Evolutionary conservation across 2,888 invertebrate genomes (phyloP).

Genomic region (Cryptocephalus primarius): DNA sequence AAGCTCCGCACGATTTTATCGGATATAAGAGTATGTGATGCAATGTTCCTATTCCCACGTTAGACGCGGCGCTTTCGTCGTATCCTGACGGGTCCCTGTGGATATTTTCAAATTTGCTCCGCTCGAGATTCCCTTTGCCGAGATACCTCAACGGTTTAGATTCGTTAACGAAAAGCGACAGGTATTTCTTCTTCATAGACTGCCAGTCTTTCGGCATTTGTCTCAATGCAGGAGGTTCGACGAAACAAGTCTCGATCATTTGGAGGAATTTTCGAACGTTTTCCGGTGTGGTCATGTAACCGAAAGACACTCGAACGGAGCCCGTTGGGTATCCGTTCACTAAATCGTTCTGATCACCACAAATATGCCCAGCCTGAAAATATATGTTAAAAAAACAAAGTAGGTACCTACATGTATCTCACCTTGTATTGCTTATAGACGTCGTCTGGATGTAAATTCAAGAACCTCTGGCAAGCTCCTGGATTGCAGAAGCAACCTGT

Average conservation of each 20-base stretch:
- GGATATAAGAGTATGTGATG: slow-evolving; percentile 60
- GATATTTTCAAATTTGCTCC: background rate
- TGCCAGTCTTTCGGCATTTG: slow-evolving; percentile 17
- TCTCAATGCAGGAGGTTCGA: slow-evolving; percentile 39
- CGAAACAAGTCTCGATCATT: slow-evolving; percentile 69
- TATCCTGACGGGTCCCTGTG: background rate
- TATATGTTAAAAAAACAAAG: background rate
- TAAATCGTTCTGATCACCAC: slow-evolving; percentile 81
- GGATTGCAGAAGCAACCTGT: slow-evolving; percentile 97
- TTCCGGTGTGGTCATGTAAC: slow-evolving; percentile 69
- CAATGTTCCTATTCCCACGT: slow-evolving; percentile 15
- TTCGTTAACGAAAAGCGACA: background rate
- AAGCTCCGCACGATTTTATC: slow-evolving; percentile 82
- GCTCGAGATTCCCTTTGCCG: background rate
- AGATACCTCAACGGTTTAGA: background rate
- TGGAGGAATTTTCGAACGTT: slow-evolving; percentile 61
- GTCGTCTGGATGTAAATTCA: slow-evolving; percentile 56
- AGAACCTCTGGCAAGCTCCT: slow-evolving; percentile 80
- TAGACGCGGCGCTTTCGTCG: too few relatives aligned
- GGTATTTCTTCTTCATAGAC: slow-evolving; percentile 3
- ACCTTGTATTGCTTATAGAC: slow-evolving; percentile 67
- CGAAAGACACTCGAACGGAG: slow-evolving; percentile 84
- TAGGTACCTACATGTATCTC: slow-evolving; percentile 10
- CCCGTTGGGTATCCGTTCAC: slow-evolving; percentile 84
- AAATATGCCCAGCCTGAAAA: slow-evolving; percentile 69